A percentile compares a stretch with the other conserved stretches of the same genome.
These are phyloP conservation scores for Epirrita christyi DNA, from an alignment of 2,888 invertebrate species.

Conservation along the genomic window DNA sequence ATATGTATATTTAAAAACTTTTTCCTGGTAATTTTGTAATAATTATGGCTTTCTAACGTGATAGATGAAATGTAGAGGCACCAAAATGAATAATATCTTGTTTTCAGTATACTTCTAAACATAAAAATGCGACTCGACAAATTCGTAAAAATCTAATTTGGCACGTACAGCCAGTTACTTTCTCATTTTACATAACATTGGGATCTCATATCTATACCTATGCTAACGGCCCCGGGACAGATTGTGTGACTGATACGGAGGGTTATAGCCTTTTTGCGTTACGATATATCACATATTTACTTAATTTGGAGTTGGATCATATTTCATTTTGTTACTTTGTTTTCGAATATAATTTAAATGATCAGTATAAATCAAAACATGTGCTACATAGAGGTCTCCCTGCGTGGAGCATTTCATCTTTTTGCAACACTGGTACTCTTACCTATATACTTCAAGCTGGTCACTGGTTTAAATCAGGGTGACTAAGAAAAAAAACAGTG, in stretches of 20 bases:
- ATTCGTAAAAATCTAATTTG: slow-evolving; percentile 28
- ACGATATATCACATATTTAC: slow-evolving; percentile 12
- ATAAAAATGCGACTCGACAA: slow-evolving; percentile 9
- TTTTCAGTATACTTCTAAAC: background rate
- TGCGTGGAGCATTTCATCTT: too few relatives aligned
- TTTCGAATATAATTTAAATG: slow-evolving; percentile 1
- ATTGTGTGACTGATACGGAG: slow-evolving; percentile 20
- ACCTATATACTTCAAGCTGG: too few relatives aligned
- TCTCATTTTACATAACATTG: slow-evolving; percentile 33
- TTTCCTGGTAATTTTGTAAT: too few relatives aligned
- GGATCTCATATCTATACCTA: slow-evolving; percentile 31
- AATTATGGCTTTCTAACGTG: too few relatives aligned
- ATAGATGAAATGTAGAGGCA: too few relatives aligned
- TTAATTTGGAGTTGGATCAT: slow-evolving; percentile 14
- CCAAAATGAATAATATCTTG: too few relatives aligned
- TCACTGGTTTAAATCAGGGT: too few relatives aligned
- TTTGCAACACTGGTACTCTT: too few relatives aligned
- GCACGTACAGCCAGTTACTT: slow-evolving; percentile 24
- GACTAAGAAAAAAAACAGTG: too few relatives aligned
- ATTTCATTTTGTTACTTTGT: slow-evolving; percentile 5
- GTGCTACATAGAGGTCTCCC: too few relatives aligned
- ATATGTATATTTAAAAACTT: too few relatives aligned
- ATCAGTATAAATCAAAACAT: too few relatives aligned
- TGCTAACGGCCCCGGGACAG: slow-evolving; percentile 30
- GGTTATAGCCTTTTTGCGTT: slow-evolving; percentile 20